These are phyloP conservation scores for Crenuchus spilurus DNA, from an alignment of 2,797 vertebrate species.

Conservation along the genomic window DNA sequence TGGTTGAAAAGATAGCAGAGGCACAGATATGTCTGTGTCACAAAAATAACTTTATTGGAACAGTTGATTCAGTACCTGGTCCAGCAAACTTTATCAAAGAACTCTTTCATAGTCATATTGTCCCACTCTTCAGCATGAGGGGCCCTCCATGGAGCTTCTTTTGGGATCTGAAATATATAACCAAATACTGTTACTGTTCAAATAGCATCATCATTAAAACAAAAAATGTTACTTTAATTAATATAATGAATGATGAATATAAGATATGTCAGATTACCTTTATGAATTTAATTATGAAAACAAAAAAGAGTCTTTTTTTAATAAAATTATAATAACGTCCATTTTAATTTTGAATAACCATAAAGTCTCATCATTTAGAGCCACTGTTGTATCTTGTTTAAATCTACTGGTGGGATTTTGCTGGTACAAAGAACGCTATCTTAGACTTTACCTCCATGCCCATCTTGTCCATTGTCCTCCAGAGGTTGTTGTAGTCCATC, in stretches of 20 bases:
- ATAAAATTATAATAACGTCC: no score
- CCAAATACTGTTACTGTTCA: constrained; percentile 9
- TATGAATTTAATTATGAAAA: no score
- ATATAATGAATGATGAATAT: no score
- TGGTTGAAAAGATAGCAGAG: no score
- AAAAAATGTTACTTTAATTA: no score
- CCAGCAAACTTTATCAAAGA: constrained; percentile 92
- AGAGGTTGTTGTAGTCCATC: constrained; percentile 94
- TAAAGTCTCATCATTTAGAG: background rate
- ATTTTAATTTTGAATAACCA: background rate
- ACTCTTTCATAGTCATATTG: constrained; percentile 90
- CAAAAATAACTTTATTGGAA: background rate
- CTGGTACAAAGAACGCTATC: background rate
- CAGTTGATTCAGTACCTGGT: constrained; percentile 81
- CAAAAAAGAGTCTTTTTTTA: no score
- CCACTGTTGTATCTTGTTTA: background rate
- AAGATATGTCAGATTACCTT: no score
- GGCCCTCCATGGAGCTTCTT: constrained; percentile 92
- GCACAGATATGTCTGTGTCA: no score
- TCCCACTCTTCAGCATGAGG: constrained; percentile 95
- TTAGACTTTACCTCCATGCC: constrained; percentile 85
- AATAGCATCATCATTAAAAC: no score
- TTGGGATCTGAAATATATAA: constrained; percentile 84
- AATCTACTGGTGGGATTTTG: background rate
- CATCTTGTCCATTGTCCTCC: constrained; percentile 94